Evolutionary conservation across 2,797 vertebrate species (phyloP).

Genomic region (Rhinophrynus dorsalis): DNA sequence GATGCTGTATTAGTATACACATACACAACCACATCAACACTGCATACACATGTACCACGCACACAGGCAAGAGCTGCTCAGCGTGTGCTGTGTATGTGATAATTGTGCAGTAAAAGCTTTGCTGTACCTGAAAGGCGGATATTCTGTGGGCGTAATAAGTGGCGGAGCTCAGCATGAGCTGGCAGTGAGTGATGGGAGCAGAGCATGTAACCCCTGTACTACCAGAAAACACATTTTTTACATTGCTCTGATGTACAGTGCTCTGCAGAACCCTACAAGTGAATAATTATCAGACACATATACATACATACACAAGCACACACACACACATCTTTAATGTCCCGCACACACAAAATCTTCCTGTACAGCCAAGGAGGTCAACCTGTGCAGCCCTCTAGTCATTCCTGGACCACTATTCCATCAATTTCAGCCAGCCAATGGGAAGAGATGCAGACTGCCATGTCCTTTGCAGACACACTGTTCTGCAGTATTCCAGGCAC

Average conservation of each 20-base stretch:
- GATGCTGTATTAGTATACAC: not conserved
- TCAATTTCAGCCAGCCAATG: too few relatives aligned
- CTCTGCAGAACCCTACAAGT: too few relatives aligned
- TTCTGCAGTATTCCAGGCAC: not conserved
- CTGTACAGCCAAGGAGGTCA: too few relatives aligned
- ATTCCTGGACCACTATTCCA: too few relatives aligned
- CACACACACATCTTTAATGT: too few relatives aligned
- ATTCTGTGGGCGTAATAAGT: constrained; percentile 43
- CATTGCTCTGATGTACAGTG: not conserved
- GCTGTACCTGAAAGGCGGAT: constrained; percentile 40
- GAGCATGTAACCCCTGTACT: constrained; percentile 20
- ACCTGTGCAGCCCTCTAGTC: too few relatives aligned
- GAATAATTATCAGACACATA: too few relatives aligned
- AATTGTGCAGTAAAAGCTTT: constrained; percentile 40
- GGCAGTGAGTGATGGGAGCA: constrained; percentile 28
- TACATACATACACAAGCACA: too few relatives aligned
- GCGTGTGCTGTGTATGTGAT: constrained; percentile 9
- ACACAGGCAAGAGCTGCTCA: not conserved
- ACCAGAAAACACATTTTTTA: not conserved
- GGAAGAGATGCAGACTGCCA: too few relatives aligned
- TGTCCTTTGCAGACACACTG: too few relatives aligned
- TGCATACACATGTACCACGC: not conserved
- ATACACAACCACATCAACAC: not conserved
- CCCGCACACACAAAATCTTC: too few relatives aligned
- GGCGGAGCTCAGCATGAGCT: constrained; percentile 6